Conservation (phyloP, 35 echinoderm and acorn worm species). For the Heliocidaris erythrogramma region DNA sequence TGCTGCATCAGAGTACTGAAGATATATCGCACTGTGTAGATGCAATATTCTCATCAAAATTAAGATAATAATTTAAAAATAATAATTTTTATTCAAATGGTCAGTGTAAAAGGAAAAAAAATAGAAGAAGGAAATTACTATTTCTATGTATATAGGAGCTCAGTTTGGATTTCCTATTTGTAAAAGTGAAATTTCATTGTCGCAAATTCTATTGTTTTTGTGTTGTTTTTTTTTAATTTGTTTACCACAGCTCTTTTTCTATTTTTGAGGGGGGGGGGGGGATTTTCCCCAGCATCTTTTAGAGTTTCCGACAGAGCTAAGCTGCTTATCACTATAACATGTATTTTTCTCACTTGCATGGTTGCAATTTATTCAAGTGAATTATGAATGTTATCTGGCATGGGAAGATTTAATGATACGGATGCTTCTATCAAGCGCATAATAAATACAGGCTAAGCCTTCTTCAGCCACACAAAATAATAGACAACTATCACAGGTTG, state of each 20-base stretch:
- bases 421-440: neutral
- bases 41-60: too few relatives aligned
- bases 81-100: too few relatives aligned
- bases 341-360: neutral
- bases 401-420: neutral
- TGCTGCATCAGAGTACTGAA: too few relatives aligned
- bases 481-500: neutral
- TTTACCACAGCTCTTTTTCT: neutral
- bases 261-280: neutral
- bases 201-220: too few relatives aligned
- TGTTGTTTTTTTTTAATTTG: neutral
- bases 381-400: neutral
- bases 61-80: too few relatives aligned
- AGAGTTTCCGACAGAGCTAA: neutral
- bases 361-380: neutral
- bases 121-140: too few relatives aligned
- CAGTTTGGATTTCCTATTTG: too few relatives aligned
- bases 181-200: too few relatives aligned
- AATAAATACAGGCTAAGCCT: neutral
- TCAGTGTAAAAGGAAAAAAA: too few relatives aligned
- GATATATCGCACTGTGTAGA: too few relatives aligned
- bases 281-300: neutral
- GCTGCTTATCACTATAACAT: neutral
- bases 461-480: neutral
- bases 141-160: too few relatives aligned